These are phyloP conservation scores for Trichonephila clavata DNA, from an alignment of 1,140 invertebrate species.

Conservation along the genomic window DNA sequence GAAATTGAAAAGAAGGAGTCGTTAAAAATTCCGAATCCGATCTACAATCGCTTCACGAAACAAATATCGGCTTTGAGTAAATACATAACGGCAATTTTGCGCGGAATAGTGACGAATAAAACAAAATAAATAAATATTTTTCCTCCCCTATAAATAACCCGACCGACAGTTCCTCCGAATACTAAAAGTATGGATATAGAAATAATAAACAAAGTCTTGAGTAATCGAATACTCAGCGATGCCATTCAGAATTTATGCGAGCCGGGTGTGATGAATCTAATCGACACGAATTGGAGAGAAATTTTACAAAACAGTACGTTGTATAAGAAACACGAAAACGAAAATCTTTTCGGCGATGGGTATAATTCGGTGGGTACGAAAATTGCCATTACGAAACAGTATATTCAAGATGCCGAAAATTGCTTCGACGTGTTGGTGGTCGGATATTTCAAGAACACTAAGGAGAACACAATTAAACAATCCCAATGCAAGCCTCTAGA, in stretches of 20 bases:
- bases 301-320: background rate
- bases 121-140: too few relatives aligned
- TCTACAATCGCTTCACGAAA: constrained; percentile 36
- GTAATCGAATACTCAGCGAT: background rate
- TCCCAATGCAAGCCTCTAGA: background rate
- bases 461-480: background rate
- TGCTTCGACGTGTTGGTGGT: background rate
- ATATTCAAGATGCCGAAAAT: background rate
- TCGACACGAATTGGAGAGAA: background rate
- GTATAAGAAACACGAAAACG: background rate
- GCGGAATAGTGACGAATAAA: background rate
- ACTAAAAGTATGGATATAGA: too few relatives aligned
- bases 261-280: background rate
- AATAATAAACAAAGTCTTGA: background rate
- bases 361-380: background rate
- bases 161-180: too few relatives aligned
- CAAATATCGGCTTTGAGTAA: constrained; percentile 40
- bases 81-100: constrained; percentile 10
- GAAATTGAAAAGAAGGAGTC: constrained; percentile 36
- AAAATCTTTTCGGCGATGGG: too few relatives aligned
- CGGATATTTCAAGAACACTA: background rate
- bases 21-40: constrained; percentile 33
- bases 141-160: too few relatives aligned
- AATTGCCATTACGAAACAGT: background rate
- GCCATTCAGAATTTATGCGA: background rate